Percentiles rank a stretch among this genome's conserved stretches.
Conservation (phyloP, 2,888 invertebrate species). For the Epinotia ramella region DNA sequence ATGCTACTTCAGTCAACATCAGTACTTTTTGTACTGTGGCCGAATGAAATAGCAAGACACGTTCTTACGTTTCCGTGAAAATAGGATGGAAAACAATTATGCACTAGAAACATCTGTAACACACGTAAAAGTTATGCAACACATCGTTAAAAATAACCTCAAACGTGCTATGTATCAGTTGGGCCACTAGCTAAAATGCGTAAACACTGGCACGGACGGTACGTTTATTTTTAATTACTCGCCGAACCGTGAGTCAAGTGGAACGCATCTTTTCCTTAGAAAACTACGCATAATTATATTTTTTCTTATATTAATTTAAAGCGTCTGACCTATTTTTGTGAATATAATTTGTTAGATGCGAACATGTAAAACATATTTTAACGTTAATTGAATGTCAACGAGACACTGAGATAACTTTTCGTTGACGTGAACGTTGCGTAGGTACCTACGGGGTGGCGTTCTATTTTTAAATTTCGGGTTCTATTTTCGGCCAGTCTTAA, state of each 20-base stretch:
- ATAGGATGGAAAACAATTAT: no score
- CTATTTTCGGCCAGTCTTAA: not conserved
- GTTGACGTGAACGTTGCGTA: constrained; percentile 23
- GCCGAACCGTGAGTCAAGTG: constrained; percentile 48
- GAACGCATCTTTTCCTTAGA: constrained; percentile 46
- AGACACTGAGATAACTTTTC: constrained; percentile 25
- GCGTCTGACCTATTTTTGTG: constrained; percentile 18
- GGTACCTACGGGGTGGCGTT: constrained; percentile 5
- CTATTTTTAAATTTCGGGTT: constrained; percentile 22
- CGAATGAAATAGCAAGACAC: no score
- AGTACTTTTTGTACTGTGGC: no score
- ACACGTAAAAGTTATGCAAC: constrained; percentile 42
- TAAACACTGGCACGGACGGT: constrained; percentile 59
- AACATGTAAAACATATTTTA: constrained; percentile 19
- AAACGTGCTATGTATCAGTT: constrained; percentile 47
- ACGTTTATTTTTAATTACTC: constrained; percentile 64
- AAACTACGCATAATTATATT: not conserved
- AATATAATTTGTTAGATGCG: constrained; percentile 12
- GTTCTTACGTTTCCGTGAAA: no score
- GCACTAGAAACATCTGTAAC: not conserved
- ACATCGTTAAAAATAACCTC: constrained; percentile 46
- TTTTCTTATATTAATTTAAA: constrained; percentile 24
- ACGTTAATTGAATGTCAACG: constrained; percentile 51
- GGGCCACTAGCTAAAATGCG: constrained; percentile 53
- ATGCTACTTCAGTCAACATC: no score